Conservation (phyloP, 2,113 vertebrate species). For the Alaudala cheleensis region DNA sequence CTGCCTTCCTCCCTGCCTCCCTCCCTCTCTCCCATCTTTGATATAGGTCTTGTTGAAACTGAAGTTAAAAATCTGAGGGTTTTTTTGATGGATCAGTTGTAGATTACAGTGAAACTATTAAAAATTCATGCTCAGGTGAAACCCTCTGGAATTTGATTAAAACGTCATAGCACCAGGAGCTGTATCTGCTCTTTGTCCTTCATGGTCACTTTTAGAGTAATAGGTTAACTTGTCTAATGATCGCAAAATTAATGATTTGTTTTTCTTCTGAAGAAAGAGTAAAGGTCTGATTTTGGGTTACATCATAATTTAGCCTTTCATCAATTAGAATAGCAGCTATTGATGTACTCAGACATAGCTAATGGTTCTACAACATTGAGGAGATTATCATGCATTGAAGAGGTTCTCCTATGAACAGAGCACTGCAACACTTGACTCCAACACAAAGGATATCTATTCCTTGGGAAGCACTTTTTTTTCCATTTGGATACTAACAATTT, state of each 20-base stretch:
- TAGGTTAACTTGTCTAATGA: not conserved
- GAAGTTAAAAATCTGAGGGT: not conserved
- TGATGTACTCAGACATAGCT: not conserved
- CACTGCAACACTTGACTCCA: not conserved
- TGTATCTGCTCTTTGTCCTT: not conserved
- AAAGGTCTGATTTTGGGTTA: not conserved
- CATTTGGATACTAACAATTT: not conserved
- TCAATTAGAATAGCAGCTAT: not conserved
- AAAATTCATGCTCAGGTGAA: not conserved
- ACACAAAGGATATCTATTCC: not conserved
- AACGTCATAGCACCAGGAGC: not conserved
- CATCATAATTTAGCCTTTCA: not conserved
- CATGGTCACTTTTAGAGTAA: not conserved
- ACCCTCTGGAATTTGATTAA: not conserved
- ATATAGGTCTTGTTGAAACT: not conserved
- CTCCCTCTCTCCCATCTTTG: not conserved
- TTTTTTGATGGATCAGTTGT: not conserved
- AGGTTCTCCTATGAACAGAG: not conserved
- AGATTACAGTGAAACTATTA: not conserved
- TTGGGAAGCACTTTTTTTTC: not conserved
- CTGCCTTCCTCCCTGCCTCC: not conserved
- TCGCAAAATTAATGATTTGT: not conserved
- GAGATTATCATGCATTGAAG: not conserved
- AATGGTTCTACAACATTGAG: not conserved
- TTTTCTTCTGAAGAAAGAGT: not conserved